These are phyloP conservation scores for Columba livia DNA, from an alignment of 2,113 vertebrate genomes.

Conservation along the genomic window DNA sequence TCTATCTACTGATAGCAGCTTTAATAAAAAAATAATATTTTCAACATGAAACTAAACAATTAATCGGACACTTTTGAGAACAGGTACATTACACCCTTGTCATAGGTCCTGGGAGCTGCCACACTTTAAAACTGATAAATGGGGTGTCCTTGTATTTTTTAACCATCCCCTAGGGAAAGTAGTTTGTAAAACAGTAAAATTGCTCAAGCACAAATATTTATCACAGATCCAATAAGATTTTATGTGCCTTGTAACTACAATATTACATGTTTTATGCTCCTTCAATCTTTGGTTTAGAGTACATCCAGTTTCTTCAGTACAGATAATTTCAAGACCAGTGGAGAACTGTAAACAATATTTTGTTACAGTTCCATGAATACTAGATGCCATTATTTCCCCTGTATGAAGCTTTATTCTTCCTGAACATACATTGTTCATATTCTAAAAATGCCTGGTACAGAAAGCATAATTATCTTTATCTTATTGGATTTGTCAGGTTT, in stretches of 20 bases:
- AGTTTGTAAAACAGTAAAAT: constrained; percentile 64
- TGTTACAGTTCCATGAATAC: constrained; percentile 22
- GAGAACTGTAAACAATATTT: constrained; percentile 58
- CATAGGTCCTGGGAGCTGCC: background rate
- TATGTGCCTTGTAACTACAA: constrained; percentile 67
- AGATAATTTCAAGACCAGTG: constrained; percentile 61
- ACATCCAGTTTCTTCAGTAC: constrained; percentile 24
- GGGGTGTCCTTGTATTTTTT: constrained; percentile 31
- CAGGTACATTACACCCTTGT: background rate
- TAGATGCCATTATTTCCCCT: constrained; percentile 12
- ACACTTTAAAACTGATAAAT: constrained; percentile 29
- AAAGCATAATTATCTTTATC: constrained; percentile 52
- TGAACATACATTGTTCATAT: constrained; percentile 8
- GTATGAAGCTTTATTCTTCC: constrained; percentile 3
- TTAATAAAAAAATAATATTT: constrained; percentile 31
- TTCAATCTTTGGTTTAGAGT: constrained; percentile 45
- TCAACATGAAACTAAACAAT: constrained; percentile 5
- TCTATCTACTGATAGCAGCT: background rate
- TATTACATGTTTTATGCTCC: constrained; percentile 61
- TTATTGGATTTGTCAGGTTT: constrained; percentile 43
- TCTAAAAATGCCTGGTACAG: constrained; percentile 32
- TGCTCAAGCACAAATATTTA: constrained; percentile 68
- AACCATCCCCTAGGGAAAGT: constrained; percentile 28
- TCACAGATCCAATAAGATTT: constrained; percentile 69
- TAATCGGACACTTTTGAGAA: constrained; percentile 34